These are phyloP conservation scores for Montifringilla adamsi DNA, from an alignment of 2,113 vertebrate species.

Conservation along the genomic window DNA sequence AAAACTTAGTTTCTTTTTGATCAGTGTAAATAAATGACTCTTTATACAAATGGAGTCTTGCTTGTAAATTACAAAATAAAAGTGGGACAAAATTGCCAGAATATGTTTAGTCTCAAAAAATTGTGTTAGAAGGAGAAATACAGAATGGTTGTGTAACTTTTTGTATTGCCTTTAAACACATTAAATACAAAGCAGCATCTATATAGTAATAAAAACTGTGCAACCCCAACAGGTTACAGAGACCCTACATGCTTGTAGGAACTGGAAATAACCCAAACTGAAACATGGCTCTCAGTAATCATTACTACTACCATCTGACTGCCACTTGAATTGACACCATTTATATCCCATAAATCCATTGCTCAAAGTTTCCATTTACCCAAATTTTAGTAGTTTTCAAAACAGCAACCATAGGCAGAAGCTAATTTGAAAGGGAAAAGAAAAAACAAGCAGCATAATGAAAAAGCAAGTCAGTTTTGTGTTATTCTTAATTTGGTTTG, in stretches of 20 bases:
- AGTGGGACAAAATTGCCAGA: neutral
- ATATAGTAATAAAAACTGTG: neutral
- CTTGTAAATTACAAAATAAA: neutral
- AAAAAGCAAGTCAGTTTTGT: constrained; percentile 77
- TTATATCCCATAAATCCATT: constrained; percentile 81
- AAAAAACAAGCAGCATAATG: constrained; percentile 73
- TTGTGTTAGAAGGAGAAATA: neutral
- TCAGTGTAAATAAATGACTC: neutral
- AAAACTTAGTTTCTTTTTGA: neutral
- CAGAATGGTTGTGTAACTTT: neutral
- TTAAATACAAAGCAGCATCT: neutral
- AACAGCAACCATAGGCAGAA: constrained; percentile 65
- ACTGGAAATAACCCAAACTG: neutral
- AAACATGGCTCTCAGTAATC: neutral
- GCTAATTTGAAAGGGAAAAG: constrained; percentile 56
- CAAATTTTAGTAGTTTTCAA: constrained; percentile 65
- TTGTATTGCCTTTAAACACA: neutral
- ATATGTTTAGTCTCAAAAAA: neutral
- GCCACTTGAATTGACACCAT: neutral
- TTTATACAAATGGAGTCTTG: neutral
- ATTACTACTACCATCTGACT: neutral
- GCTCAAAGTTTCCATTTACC: constrained; percentile 66
- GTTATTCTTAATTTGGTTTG: neutral
- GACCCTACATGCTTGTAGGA: neutral
- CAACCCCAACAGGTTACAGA: neutral